These are phyloP conservation scores for Pleuronectes platessa DNA, from an alignment of 2,113 vertebrate genomes.

Conservation along the genomic window DNA sequence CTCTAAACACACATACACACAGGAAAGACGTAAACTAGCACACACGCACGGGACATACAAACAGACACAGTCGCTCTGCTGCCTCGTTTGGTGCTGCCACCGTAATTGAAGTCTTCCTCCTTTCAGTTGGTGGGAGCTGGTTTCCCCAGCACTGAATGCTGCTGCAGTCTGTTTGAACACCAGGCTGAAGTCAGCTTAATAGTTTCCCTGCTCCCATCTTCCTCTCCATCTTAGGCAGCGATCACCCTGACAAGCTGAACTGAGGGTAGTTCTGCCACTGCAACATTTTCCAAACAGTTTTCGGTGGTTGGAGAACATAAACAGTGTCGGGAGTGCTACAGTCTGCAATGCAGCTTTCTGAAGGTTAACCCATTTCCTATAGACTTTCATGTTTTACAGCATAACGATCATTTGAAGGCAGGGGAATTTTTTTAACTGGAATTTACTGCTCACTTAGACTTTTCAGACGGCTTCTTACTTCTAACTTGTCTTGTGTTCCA, in stretches of 20 bases:
- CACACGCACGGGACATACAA: not conserved
- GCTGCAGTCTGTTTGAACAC: constrained; percentile 49
- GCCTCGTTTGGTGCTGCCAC: not conserved
- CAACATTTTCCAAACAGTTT: constrained; percentile 13
- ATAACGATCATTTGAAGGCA: constrained; percentile 2
- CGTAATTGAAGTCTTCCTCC: constrained; percentile 16
- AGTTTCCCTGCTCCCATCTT: constrained; percentile 16
- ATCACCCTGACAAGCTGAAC: constrained; percentile 27
- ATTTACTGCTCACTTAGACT: not conserved
- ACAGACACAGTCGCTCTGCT: not conserved
- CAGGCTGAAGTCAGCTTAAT: constrained; percentile 18
- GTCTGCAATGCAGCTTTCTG: constrained; percentile 18
- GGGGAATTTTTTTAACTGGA: not conserved
- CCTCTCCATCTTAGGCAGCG: constrained; percentile 18
- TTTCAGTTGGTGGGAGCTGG: constrained; percentile 18
- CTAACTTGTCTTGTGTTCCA: not conserved
- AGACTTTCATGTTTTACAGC: constrained; percentile 3
- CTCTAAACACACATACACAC: not conserved
- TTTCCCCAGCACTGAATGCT: constrained; percentile 15
- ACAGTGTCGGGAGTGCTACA: not conserved
- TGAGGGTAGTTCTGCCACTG: not conserved
- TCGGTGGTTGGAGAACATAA: constrained; percentile 16
- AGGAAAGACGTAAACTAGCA: not conserved
- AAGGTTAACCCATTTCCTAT: not conserved
- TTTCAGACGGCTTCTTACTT: not conserved